Percentiles rank a stretch among this genome's conserved stretches.
Evolutionary conservation across 1,140 invertebrate species (phyloP).

Genomic region (Arion vulgaris): DNA sequence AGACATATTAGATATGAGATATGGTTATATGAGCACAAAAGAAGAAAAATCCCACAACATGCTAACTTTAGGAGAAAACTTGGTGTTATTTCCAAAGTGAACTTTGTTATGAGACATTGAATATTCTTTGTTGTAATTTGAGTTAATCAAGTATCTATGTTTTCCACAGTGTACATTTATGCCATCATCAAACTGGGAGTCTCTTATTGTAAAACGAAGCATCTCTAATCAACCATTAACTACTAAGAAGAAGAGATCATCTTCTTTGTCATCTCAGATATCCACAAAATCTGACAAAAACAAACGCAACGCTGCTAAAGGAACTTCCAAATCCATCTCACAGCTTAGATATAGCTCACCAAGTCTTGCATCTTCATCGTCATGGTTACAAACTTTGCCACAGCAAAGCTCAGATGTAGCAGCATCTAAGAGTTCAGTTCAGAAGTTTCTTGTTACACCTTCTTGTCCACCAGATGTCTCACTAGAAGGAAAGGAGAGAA

Average conservation of each 20-base stretch:
- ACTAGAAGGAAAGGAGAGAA: background rate
- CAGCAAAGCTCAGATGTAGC: background rate
- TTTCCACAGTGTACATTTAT: constrained; percentile 36
- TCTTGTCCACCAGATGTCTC: background rate
- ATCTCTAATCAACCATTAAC: background rate
- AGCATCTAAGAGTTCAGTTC: background rate
- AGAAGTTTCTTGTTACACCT: background rate
- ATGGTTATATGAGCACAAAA: too few relatives aligned
- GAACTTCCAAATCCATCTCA: background rate
- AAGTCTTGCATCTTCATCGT: background rate
- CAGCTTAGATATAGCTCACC: background rate
- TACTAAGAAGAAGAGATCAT: background rate
- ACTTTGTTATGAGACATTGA: too few relatives aligned
- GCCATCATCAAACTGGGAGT: constrained; percentile 24
- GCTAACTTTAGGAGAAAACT: too few relatives aligned
- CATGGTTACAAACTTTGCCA: background rate
- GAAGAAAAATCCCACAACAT: too few relatives aligned
- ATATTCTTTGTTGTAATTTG: too few relatives aligned
- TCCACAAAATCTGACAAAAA: background rate
- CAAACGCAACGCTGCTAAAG: background rate
- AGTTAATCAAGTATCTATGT: background rate
- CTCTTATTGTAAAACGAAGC: constrained; percentile 23
- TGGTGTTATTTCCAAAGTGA: too few relatives aligned
- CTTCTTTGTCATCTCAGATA: constrained; percentile 1
- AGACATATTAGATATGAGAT: too few relatives aligned